Evolutionary conservation across 1,140 invertebrate species (phyloP), one percentile per base, ranked within the genome.

Genomic region (Drosophila bipectinata): DNA sequence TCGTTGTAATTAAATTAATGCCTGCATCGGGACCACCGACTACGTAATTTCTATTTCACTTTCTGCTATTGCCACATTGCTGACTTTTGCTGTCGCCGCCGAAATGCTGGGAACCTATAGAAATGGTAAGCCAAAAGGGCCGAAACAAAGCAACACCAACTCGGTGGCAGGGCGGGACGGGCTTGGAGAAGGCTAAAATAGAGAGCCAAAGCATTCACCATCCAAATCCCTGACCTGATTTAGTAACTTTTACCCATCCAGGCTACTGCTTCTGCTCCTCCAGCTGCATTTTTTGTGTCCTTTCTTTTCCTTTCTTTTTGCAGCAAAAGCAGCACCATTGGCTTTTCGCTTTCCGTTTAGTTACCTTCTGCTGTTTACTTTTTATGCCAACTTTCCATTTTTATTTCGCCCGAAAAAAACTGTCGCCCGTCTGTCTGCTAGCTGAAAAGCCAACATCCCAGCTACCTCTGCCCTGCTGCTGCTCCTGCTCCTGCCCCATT

Each of bases 381-480:
- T 85, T 77, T 74, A 88, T 87, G 82, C 83, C 69, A 87, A 87
- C 82, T 87, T 87, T 87, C 82, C 75, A 78, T 87, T 87, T 85
- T 81, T 77, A 80, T 84, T 77, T 77, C 39, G 32, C 15, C 72
- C 59, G 54, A 68, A 84, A 61, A 64, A 83, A 62, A 44, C 41
- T 79, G 80, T 84, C 81, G 80, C 80, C 80, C 55, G 32, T 58
- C 72, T 84, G 80, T 79, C 54, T 63, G 74, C 60, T 18, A 63
- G 58, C 53, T 30, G 71, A 66, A 74, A 77, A 77, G 64, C 60
- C 66, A 84, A 72, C 49, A 66, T 74, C 41, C 24, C 47, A 39
- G 49, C 26, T 71, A 64, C 34, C 60, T 62, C 49, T 49, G 68
- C 57, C 24, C 34, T 5, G 24, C n/a, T 44, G 37, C 7, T 34